These are phyloP conservation scores for Halictus rubicundus DNA, from an alignment of 1,140 invertebrate species.

Conservation along the genomic window DNA sequence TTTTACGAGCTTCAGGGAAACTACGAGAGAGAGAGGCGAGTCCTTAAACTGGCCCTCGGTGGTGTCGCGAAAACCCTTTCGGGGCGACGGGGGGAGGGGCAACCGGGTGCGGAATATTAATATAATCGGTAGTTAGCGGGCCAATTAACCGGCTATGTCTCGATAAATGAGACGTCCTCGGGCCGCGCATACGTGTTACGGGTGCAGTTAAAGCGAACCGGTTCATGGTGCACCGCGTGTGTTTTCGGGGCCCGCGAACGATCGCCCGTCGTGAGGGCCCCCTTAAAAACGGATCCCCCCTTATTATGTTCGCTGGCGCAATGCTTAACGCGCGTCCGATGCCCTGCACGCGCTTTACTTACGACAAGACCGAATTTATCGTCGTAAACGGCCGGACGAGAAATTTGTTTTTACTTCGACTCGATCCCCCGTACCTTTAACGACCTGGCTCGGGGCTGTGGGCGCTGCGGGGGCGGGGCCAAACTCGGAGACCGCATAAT, in stretches of 20 bases:
- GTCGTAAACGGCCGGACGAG: slow-evolving; percentile 14
- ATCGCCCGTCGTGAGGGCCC: slow-evolving; percentile 12
- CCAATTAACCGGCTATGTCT: slow-evolving; percentile 37
- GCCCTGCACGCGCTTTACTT: slow-evolving; percentile 4
- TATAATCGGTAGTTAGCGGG: slow-evolving; percentile 23
- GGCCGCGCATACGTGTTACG: slow-evolving; percentile 27
- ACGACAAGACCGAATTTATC: slow-evolving; percentile 41
- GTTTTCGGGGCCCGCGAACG: slow-evolving; percentile 2
- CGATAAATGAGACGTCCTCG: slow-evolving; percentile 44
- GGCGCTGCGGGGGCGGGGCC: no score
- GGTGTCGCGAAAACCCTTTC: not conserved
- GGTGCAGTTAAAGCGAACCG: slow-evolving; percentile 38
- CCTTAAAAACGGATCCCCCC: not conserved
- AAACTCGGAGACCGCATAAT: no score
- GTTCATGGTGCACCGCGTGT: slow-evolving; percentile 19
- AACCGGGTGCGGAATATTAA: slow-evolving; percentile 8
- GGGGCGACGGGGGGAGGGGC: not conserved
- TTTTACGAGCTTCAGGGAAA: not conserved
- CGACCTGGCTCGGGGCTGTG: not conserved
- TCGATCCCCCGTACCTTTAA: slow-evolving; percentile 8
- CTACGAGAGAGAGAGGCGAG: not conserved
- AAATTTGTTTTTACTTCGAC: slow-evolving; percentile 41
- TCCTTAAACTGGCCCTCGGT: not conserved
- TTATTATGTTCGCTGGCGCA: slow-evolving; percentile 9
- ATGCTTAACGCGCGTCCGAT: not conserved